Evolutionary conservation across 1,140 invertebrate species (phyloP), one percentile per base, ranked within the genome.

Genomic region (Spodoptera litura): DNA sequence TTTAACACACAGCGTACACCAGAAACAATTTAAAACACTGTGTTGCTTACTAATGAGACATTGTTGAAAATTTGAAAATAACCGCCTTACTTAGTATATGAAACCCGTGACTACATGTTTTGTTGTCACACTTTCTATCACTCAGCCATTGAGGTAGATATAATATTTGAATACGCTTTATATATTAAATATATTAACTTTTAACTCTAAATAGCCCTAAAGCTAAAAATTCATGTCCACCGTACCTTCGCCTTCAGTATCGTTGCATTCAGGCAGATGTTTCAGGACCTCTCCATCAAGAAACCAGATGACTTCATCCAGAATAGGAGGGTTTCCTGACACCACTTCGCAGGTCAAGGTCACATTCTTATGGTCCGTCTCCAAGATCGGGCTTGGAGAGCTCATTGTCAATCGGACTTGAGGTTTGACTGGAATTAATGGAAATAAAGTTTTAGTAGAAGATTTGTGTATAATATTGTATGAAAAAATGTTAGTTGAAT

Each of bases 221-320:
- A 5, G 6, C 6, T 8, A 2, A 44, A 44, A 44, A 10, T 44
- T 6, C 1, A 9, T 0, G 5, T 4, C 38, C 1, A 12, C 2
- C 59, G 49, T 51, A 88, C 86, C 83, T 62, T 85, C 83, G 79
- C 90, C 89, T 74, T 93, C 92, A 74, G 96, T 96, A 20, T 95
- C 95, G 81, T 97, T 96, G 86, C 97, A 98, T 83, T 98, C 97
- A 1, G 97, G 97, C 62, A 98, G 95, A 91, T 98, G 97, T 87
- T 98, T 98, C 55, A 98, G 95, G 51, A 98, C 89, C 66, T 97
- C 96, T 4, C 97, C 97, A 83, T 98, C 97, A 80, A 98, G 95
- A 88, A 97, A 98, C 98, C 98, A 98, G 74, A 96, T 95, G 73
- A 97, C 97, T 75, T 96, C 96, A 80, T 96, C 95, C 85, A 97